A percentile compares a stretch with the other conserved stretches of the same genome.
Conservation (phyloP, 1,140 invertebrate genomes). For the Diabrotica undecimpunctata region DNA sequence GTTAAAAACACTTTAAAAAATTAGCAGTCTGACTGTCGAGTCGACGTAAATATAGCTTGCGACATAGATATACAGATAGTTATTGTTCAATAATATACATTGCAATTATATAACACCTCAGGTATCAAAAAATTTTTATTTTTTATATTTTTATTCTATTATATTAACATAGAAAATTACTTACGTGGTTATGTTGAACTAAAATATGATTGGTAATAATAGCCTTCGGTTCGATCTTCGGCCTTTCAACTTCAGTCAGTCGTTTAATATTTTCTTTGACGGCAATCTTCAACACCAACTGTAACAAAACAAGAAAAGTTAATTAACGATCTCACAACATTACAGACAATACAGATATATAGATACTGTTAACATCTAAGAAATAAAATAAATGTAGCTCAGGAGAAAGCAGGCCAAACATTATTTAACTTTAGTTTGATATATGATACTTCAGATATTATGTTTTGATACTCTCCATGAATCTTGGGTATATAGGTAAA, state of each 20-base stretch:
- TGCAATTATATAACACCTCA: too few species aligned
- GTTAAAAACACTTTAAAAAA: too few species aligned
- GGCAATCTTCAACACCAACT: conserved; percentile 44
- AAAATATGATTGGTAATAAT: conserved; percentile 46
- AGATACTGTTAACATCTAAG: background rate
- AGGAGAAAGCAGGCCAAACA: too few species aligned
- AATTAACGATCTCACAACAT: background rate
- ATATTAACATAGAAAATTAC: conserved; percentile 24
- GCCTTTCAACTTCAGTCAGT: conserved; percentile 43
- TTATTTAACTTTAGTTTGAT: background rate
- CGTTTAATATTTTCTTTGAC: conserved; percentile 44
- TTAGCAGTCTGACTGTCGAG: too few species aligned
- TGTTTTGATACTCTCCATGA: background rate
- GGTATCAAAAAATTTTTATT: too few species aligned
- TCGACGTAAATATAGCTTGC: too few species aligned
- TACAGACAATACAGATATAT: background rate
- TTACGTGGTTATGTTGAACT: conserved; percentile 45
- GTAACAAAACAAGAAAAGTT: conserved; percentile 34
- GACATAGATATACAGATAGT: too few species aligned
- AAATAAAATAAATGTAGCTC: background rate
- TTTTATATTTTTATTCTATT: background rate
- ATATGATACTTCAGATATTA: background rate
- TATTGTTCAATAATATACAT: too few species aligned
- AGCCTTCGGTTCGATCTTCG: conserved; percentile 43
- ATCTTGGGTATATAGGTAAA: background rate